Base-by-base conservation (phyloP, 2,113 vertebrate genomes). In the Spea bombifrons region DNA sequence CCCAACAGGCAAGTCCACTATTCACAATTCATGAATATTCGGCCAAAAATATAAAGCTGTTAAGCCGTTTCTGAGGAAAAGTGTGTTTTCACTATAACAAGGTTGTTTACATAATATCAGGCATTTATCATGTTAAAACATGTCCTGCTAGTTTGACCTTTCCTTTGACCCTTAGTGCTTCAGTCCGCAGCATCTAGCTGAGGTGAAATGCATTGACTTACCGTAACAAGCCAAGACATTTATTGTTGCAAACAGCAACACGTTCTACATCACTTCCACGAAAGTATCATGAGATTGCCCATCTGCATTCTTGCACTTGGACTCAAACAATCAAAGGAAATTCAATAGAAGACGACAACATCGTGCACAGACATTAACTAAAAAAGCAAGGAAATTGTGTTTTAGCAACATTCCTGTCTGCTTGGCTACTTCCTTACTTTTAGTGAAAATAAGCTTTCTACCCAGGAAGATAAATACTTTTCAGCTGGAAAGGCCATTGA, bases 221-320 rank as follows among this genome's bases (percentile, higher is more conserved):
- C 78, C 52, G 73, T 80, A 74, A 80, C 55, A 52, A 57, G 77
- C 59, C 15, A 44, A 53, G 59, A 65, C 59, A 5, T 3, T 74
- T 71, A 68, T 80, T 74, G 64, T 74, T 80, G 78, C 66, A 71
- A 13, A 10, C 45, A 49, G 50, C 46, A 30, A 50, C 64, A 68
- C 17, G 46, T 8, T 50, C 16, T 71, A 30, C 63, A 63, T 79
- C 77, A 80, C 71, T 67, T 80, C 71, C 71, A 68, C 53, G 44
- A 43, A 61, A 74, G 71, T 61, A 73, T 53, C 77, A 79, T 45
- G 65, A 74, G 71, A 80, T 68, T 80, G 70, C 78, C 52, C 78
- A 80, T 80, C 78, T 80, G 78, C 78, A 74, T 80, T 80, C 78
- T 67, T 73, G 45, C 53, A 80, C 65, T 74, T 74, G 55, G 71